Conservation (phyloP, 1,140 invertebrate species). For the Drosophila simulans region DNA sequence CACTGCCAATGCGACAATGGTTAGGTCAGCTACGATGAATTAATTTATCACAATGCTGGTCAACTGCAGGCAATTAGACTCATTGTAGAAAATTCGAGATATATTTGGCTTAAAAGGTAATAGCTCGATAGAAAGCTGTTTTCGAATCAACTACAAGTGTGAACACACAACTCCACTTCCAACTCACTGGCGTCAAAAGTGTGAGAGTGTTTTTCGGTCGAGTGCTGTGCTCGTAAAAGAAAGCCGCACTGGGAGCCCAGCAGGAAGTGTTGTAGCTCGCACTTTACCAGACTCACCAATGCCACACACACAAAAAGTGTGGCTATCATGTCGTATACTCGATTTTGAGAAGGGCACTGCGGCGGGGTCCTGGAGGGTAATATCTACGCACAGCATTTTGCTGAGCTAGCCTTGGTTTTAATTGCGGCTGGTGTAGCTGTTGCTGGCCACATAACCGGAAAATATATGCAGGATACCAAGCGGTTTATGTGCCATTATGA, state of each 20-base stretch:
- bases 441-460: slow-evolving; percentile 49
- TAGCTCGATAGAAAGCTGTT: slow-evolving; percentile 1
- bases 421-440: slow-evolving; percentile 57
- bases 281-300: slow-evolving; percentile 52
- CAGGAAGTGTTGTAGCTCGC: slow-evolving; percentile 77
- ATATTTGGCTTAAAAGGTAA: slow-evolving; percentile 57
- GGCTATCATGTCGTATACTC: slow-evolving; percentile 65
- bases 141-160: background rate
- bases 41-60: slow-evolving; percentile 6
- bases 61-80: slow-evolving; percentile 53
- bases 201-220: background rate
- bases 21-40: background rate
- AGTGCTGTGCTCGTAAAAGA: slow-evolving; percentile 35
- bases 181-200: background rate
- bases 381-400: slow-evolving; percentile 56
- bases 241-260: slow-evolving; percentile 38
- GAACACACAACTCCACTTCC: background rate
- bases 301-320: slow-evolving; percentile 30
- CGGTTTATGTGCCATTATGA: slow-evolving; percentile 45
- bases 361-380: background rate
- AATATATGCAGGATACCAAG: slow-evolving; percentile 40
- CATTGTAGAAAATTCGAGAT: slow-evolving; percentile 60
- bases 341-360: slow-evolving; percentile 36
- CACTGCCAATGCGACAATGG: background rate
- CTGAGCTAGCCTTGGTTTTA: slow-evolving; percentile 60